Evolutionary conservation across 2,797 vertebrate genomes (phyloP).

Genomic region (Aplochiton taeniatus): DNA sequence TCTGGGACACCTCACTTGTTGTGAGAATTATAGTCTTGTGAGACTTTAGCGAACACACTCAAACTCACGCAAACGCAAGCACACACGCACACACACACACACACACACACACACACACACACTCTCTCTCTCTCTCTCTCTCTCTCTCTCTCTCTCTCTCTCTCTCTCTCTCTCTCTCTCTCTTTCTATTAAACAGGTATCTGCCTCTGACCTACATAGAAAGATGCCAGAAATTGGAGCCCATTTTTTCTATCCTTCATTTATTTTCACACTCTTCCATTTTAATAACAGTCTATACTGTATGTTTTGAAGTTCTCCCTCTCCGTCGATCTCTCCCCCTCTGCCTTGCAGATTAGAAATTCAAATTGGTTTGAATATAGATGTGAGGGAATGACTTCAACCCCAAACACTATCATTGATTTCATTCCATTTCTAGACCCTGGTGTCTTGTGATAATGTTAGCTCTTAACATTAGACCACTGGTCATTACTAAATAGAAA

Average conservation of each 20-base stretch:
- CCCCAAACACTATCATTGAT: constrained; percentile 13
- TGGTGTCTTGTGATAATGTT: background rate
- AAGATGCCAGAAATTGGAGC: constrained; percentile 20
- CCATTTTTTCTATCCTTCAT: constrained; percentile 32
- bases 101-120: constrained; percentile 17
- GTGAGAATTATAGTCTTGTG: background rate
- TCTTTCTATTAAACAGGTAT: constrained; percentile 42
- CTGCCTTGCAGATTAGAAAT: constrained; percentile 43
- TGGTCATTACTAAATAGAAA: too few species aligned
- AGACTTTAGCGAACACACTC: too few species aligned
- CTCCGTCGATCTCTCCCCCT: constrained; percentile 9
- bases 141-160: constrained; percentile 13
- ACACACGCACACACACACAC: background rate
- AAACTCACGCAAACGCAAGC: too few species aligned
- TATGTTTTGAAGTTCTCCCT: constrained; percentile 1
- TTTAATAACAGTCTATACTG: constrained; percentile 40
- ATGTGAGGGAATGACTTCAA: constrained; percentile 21
- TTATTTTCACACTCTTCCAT: constrained; percentile 15
- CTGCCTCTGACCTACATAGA: constrained; percentile 30
- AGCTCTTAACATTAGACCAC: too few species aligned
- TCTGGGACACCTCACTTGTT: too few species aligned
- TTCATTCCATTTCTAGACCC: constrained; percentile 26
- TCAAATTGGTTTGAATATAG: constrained; percentile 41
- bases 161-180: too few species aligned
- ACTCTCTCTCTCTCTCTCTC: constrained; percentile 16